These are phyloP conservation scores for Ptychobarbus kaznakovi DNA, from an alignment of 2,797 vertebrate genomes.

Conservation along the genomic window DNA sequence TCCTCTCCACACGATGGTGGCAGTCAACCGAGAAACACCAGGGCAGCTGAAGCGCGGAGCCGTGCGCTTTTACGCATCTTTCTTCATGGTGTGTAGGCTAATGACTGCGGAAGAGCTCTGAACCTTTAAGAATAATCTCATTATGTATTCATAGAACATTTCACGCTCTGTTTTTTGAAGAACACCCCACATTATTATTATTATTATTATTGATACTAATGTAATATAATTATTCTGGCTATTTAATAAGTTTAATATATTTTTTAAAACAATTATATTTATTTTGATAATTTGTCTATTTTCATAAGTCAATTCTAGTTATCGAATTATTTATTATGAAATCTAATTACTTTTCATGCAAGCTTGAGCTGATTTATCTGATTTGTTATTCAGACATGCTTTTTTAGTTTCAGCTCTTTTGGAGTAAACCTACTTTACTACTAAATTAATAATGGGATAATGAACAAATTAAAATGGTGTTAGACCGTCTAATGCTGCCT, in stretches of 20 bases:
- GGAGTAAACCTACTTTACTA: background rate
- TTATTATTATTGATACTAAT: background rate
- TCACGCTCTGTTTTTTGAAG: background rate
- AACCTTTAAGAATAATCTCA: slow-evolving; percentile 10
- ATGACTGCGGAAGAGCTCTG: slow-evolving; percentile 20
- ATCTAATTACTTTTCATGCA: background rate
- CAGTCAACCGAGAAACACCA: slow-evolving; percentile 46
- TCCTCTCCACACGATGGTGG: slow-evolving; percentile 51
- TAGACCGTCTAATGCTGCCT: background rate
- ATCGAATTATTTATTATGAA: background rate
- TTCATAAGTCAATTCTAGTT: background rate
- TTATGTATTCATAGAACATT: slow-evolving; percentile 8
- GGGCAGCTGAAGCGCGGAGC: slow-evolving; percentile 14
- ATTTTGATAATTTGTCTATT: background rate
- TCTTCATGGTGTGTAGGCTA: background rate
- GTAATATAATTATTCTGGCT: background rate
- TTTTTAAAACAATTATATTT: background rate
- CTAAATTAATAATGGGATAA: slow-evolving; percentile 10
- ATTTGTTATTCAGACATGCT: background rate
- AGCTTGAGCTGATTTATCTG: background rate
- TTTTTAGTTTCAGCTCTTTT: background rate
- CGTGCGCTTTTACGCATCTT: slow-evolving; percentile 27
- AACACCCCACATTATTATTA: background rate
- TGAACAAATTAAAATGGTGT: background rate
- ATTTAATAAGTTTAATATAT: background rate